Conservation (phyloP, 2,888 invertebrate species). For the Eristalis intricaria region DNA sequence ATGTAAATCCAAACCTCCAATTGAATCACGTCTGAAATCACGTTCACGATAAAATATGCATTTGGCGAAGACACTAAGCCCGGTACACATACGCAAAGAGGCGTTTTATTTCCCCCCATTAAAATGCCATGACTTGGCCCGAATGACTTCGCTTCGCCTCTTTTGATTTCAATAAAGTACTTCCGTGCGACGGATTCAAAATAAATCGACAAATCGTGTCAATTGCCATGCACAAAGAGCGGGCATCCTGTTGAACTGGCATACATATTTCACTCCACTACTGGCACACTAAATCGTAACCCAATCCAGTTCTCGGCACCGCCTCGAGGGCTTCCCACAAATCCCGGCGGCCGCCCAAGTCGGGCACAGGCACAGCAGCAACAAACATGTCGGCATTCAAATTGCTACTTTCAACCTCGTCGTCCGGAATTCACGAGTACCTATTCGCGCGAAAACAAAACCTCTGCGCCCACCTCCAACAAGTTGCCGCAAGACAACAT, state of each 20-base stretch:
- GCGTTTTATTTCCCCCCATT: background rate
- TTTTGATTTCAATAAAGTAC: conserved; percentile 39
- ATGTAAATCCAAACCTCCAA: too few species aligned
- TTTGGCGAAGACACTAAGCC: too few species aligned
- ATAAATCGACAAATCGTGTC: conserved; percentile 47
- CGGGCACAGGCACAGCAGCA: background rate
- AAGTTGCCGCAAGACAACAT: conserved; percentile 17
- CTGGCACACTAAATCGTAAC: conserved; percentile 19
- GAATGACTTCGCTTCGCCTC: background rate
- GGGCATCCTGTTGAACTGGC: conserved; percentile 37
- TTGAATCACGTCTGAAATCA: too few species aligned
- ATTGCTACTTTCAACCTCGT: conserved; percentile 36
- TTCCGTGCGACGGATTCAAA: background rate
- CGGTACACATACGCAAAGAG: background rate
- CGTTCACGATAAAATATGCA: too few species aligned
- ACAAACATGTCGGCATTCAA: conserved; percentile 43
- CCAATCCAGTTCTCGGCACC: conserved; percentile 16
- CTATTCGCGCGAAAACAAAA: conserved; percentile 15
- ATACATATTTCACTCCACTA: conserved; percentile 12
- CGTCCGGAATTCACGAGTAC: background rate
- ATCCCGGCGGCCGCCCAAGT: too few species aligned
- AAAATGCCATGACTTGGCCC: background rate
- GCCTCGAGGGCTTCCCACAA: background rate
- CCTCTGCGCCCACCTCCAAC: background rate
- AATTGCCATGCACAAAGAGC: conserved; percentile 22